A percentile compares a stretch with the other conserved stretches of the same genome.
These are phyloP conservation scores for Poecilia picta DNA, from an alignment of 2,797 vertebrate genomes.

Conservation along the genomic window DNA sequence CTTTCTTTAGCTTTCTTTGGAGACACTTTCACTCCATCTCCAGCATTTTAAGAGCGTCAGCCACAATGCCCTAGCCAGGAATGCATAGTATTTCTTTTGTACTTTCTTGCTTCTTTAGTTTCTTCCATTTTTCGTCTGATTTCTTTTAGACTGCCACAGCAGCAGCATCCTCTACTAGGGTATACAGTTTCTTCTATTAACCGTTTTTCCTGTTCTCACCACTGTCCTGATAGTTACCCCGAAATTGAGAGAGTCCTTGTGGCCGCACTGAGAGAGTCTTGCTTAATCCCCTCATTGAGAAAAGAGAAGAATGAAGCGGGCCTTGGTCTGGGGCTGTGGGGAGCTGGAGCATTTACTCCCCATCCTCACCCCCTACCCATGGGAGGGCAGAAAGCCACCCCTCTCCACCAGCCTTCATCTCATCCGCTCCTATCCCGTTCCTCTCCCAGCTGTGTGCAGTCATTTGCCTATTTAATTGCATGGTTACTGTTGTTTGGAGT, in stretches of 20 bases:
- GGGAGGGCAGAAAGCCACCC: conserved; percentile 81
- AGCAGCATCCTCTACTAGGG: conserved; percentile 46
- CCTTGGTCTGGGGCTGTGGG: conserved; percentile 57
- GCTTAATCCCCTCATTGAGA: conserved; percentile 86
- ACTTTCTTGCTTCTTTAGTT: conserved; percentile 24
- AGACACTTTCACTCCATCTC: conserved; percentile 61
- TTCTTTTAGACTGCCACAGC: conserved; percentile 41
- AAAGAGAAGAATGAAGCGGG: conserved; percentile 80
- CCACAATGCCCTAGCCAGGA: conserved; percentile 43
- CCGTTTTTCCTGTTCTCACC: conserved; percentile 59
- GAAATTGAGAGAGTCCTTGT: conserved; percentile 73
- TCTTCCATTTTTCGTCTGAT: conserved; percentile 26
- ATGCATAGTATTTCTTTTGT: conserved; percentile 30
- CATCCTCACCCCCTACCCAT: conserved; percentile 67
- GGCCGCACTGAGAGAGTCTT: conserved; percentile 71
- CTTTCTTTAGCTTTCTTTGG: conserved; percentile 72
- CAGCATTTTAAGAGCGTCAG: conserved; percentile 56
- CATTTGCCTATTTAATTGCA: conserved; percentile 36
- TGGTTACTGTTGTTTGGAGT: conserved; percentile 22
- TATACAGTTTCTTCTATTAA: conserved; percentile 50
- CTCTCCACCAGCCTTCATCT: conserved; percentile 61
- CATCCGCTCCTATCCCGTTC: conserved; percentile 65
- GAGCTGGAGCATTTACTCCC: conserved; percentile 67
- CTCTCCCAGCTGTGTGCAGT: conserved; percentile 66
- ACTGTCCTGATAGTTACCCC: conserved; percentile 58